Conservation (phyloP, 2,888 invertebrate species). For the Lissocephala sabroskyi region DNA sequence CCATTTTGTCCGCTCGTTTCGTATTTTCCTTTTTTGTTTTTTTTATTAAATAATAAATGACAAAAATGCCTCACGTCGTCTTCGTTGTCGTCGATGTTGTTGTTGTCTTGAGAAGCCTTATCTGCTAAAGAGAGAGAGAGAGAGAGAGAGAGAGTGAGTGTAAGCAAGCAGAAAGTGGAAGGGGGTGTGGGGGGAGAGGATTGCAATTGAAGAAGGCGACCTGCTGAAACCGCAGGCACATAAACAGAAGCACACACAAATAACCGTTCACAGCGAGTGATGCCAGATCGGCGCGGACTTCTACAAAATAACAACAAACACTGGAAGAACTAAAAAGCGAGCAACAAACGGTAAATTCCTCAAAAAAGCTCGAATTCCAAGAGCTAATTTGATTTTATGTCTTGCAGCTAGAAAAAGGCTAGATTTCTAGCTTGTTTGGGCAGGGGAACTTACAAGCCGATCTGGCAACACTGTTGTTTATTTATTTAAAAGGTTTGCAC, state of each 20-base stretch:
- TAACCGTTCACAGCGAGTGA: no score
- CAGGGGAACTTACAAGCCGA: no score
- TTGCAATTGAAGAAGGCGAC: slow-evolving; percentile 1
- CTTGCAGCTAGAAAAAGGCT: no score
- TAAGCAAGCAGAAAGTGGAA: slow-evolving; percentile 13
- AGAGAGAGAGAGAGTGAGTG: slow-evolving; percentile 15
- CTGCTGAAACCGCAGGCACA: slow-evolving; percentile 16
- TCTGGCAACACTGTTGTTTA: no score
- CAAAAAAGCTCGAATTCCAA: no score
- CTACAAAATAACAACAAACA: no score
- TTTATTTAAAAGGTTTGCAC: slow-evolving; percentile 57
- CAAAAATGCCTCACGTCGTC: slow-evolving; percentile 32
- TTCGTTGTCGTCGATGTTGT: slow-evolving; percentile 1
- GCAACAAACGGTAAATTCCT: no score
- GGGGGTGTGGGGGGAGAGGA: slow-evolving; percentile 12
- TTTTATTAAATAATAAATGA: slow-evolving; percentile 28
- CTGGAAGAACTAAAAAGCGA: no score
- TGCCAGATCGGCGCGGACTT: no score
- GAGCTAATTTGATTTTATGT: no score
- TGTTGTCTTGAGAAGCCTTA: slow-evolving; percentile 24
- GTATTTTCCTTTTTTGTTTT: slow-evolving; percentile 4
- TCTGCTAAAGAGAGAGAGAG: slow-evolving; percentile 38
- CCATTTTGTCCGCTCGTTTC: no score
- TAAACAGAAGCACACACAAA: slow-evolving; percentile 7
- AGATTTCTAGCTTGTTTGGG: no score